Evolutionary conservation across 2,888 invertebrate species (phyloP).

Genomic region (Branchinecta sandiegonensis): DNA sequence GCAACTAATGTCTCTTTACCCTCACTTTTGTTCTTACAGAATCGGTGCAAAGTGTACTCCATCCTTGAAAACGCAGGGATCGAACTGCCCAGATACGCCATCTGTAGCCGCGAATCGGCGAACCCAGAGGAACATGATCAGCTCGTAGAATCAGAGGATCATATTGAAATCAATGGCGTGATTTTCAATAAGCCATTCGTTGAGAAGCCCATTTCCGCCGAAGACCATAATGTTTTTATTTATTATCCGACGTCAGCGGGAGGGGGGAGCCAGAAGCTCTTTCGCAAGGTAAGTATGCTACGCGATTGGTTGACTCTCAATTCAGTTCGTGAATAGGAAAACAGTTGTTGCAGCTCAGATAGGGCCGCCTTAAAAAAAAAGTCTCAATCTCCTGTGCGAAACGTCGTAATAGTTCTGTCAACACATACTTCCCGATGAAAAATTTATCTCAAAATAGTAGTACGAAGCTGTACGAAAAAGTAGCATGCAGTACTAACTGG

Average conservation of each 20-base stretch:
- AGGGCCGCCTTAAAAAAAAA: no score
- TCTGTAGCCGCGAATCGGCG: constrained; percentile 80
- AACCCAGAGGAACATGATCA: constrained; percentile 66
- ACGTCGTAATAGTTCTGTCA: no score
- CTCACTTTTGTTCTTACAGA: constrained; percentile 39
- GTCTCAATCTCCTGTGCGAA: no score
- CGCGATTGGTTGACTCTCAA: no score
- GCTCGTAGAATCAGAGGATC: constrained; percentile 86
- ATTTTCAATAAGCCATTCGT: constrained; percentile 97
- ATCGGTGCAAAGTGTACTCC: constrained; percentile 83
- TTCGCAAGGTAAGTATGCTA: constrained; percentile 62
- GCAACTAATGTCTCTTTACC: no score
- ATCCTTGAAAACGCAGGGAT: constrained; percentile 87
- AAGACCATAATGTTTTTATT: constrained; percentile 99
- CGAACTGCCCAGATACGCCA: constrained; percentile 93
- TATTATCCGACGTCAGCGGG: constrained; percentile 98
- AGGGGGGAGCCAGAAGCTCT: constrained; percentile 91
- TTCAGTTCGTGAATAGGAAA: background rate
- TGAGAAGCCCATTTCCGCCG: constrained; percentile 97
- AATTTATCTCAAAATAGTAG: no score
- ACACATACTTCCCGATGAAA: no score
- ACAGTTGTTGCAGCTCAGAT: no score
- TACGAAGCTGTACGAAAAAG: no score
- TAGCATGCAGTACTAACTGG: no score
- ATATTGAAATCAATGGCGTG: constrained; percentile 89